These are phyloP conservation scores for Amyelois transitella DNA, from an alignment of 1,140 invertebrate genomes.

Conservation along the genomic window DNA sequence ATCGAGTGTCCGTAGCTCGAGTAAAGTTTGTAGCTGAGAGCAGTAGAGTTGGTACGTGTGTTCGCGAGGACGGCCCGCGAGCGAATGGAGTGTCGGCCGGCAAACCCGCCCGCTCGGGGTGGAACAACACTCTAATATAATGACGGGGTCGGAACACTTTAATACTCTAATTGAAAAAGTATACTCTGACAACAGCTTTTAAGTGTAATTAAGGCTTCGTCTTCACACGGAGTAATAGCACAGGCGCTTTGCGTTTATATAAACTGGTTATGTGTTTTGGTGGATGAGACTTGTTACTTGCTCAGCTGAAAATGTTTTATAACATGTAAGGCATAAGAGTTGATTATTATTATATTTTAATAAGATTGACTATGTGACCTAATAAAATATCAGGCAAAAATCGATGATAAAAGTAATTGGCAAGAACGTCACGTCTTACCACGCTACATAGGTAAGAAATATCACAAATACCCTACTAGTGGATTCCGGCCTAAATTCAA, in stretches of 20 bases:
- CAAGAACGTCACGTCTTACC: constrained; percentile 35
- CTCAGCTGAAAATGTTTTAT: too few relatives aligned
- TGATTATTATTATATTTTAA: not conserved
- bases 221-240: constrained; percentile 12
- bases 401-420: constrained; percentile 28
- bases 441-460: constrained; percentile 41
- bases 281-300: too few relatives aligned
- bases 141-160: constrained; percentile 69
- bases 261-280: not conserved
- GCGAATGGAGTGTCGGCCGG: constrained; percentile 50
- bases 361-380: not conserved
- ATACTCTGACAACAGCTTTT: constrained; percentile 48
- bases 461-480: constrained; percentile 46
- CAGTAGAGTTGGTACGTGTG: constrained; percentile 24
- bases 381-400: constrained; percentile 4
- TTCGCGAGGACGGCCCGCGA: constrained; percentile 28
- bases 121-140: constrained; percentile 71
- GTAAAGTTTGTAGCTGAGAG: constrained; percentile 56
- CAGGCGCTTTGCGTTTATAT: not conserved
- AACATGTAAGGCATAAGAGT: not conserved
- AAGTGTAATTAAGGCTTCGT: constrained; percentile 40
- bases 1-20: constrained; percentile 33
- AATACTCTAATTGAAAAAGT: constrained; percentile 73
- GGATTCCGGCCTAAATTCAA: constrained; percentile 62
- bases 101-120: constrained; percentile 36